phyloP scores from a whole-genome alignment of 2,888 invertebrate species.

The Athalia rosae region DNA sequence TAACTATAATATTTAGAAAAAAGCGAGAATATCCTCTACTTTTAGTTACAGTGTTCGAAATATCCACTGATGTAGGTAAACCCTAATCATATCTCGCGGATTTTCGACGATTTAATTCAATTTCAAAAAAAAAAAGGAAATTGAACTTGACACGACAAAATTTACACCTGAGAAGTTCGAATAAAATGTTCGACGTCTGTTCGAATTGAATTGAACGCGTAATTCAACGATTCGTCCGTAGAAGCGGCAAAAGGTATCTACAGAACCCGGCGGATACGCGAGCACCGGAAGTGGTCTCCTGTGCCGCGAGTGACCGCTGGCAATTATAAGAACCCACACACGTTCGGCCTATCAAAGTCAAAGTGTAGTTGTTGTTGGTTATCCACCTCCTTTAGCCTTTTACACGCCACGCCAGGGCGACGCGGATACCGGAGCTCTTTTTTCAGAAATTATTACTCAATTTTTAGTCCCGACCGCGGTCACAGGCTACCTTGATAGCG shows the following conservation, averaged over 20 bases:
- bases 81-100: no score
- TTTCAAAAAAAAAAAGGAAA: no score
- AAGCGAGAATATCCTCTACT: no score
- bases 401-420: not conserved
- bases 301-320: constrained; percentile 62
- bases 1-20: no score
- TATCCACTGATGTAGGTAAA: no score
- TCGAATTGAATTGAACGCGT: no score
- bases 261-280: constrained; percentile 62
- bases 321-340: constrained; percentile 59
- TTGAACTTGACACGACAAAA: no score
- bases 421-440: no score
- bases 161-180: no score
- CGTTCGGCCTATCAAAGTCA: constrained; percentile 31
- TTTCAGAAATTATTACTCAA: not conserved
- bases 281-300: constrained; percentile 69
- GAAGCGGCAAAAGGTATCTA: constrained; percentile 39
- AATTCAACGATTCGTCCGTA: not conserved
- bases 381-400: constrained; percentile 24
- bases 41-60: no score
- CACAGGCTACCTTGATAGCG: not conserved
- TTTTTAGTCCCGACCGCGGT: constrained; percentile 38
- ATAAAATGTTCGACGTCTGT: no score
- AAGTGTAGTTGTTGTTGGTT: constrained; percentile 31
- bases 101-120: no score